Percentiles rank a stretch among this genome's conserved stretches.
Conservation (phyloP, 2,888 invertebrate genomes). For the Coenonympha glycerion region DNA sequence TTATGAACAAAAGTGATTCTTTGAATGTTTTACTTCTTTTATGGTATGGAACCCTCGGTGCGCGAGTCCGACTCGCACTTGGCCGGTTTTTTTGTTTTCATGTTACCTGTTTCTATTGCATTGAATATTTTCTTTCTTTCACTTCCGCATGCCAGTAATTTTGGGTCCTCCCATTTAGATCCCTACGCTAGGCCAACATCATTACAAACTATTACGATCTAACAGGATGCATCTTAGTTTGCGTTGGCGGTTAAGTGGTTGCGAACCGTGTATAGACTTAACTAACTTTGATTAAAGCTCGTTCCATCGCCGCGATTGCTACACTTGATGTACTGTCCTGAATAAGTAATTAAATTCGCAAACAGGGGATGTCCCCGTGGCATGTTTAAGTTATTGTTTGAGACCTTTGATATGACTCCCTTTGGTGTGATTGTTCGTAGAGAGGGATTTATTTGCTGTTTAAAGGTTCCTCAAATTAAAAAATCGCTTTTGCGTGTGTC, state of each 20-base stretch:
- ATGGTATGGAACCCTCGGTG: no score
- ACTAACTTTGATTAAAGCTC: background rate
- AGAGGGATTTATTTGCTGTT: background rate
- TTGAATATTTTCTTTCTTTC: no score
- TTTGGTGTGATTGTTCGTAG: no score
- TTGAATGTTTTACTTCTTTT: no score
- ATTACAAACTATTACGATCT: background rate
- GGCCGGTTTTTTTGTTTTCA: no score
- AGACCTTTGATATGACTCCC: no score
- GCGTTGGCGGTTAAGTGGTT: slow-evolving; percentile 1
- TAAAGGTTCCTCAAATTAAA: no score
- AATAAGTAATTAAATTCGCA: background rate
- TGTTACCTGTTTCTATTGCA: no score
- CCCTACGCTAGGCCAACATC: background rate
- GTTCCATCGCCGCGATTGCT: background rate
- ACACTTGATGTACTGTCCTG: background rate
- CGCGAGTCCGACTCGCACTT: no score
- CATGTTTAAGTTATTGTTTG: background rate
- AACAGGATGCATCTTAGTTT: slow-evolving; percentile 7
- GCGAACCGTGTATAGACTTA: background rate
- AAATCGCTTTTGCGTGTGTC: no score
- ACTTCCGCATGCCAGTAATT: background rate
- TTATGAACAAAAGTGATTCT: no score
- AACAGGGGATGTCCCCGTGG: background rate
- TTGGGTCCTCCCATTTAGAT: background rate